Evolutionary conservation across 2,797 vertebrate genomes (phyloP).

Genomic region (Siniperca undulata): DNA sequence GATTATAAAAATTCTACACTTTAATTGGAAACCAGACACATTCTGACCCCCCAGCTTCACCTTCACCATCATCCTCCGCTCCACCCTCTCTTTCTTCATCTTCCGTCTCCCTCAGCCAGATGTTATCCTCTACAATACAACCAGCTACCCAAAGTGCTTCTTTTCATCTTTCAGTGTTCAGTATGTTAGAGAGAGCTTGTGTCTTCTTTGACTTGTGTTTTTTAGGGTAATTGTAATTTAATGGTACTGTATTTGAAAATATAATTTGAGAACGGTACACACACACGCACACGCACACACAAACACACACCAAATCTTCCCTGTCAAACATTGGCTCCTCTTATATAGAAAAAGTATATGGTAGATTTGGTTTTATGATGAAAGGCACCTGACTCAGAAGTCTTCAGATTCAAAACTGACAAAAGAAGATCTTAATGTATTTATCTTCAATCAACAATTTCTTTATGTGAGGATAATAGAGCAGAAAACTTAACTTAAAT

Average conservation of each 20-base stretch:
- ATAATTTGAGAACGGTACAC: neutral
- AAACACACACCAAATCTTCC: neutral
- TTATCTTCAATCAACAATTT: neutral
- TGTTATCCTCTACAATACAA: conserved; percentile 38
- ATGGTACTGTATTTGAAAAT: conserved; percentile 23
- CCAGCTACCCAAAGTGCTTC: conserved; percentile 27
- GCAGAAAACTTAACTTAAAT: neutral
- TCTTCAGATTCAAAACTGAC: neutral
- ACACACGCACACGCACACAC: neutral
- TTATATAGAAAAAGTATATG: neutral
- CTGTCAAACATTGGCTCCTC: neutral
- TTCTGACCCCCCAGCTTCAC: conserved; percentile 1
- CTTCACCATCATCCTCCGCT: neutral
- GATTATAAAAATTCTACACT: conserved; percentile 1
- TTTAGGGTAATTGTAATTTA: conserved; percentile 35
- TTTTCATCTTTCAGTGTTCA: conserved; percentile 39
- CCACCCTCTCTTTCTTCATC: conserved; percentile 15
- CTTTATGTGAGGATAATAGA: neutral
- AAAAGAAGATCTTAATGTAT: neutral
- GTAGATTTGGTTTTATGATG: neutral
- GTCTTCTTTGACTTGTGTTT: conserved; percentile 47
- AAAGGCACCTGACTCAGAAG: neutral
- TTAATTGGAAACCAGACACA: conserved; percentile 31
- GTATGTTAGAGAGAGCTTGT: conserved; percentile 8
- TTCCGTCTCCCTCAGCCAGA: conserved; percentile 43